Evolutionary conservation across 2,888 invertebrate genomes (phyloP).

Genomic region (Heliconius erato): DNA sequence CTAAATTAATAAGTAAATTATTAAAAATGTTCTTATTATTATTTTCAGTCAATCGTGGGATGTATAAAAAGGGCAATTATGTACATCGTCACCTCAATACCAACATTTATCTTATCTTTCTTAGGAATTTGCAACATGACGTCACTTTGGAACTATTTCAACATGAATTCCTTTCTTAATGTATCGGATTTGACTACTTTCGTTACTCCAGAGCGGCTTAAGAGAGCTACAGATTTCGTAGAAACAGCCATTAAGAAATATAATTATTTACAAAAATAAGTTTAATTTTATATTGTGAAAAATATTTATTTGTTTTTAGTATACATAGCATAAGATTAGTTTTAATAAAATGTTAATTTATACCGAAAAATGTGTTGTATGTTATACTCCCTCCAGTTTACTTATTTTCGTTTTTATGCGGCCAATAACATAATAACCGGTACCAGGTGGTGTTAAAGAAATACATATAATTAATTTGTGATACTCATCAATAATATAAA

Average conservation of each 20-base stretch:
- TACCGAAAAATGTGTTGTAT: background rate
- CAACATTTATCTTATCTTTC: slow-evolving; percentile 64
- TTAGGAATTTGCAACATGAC: slow-evolving; percentile 85
- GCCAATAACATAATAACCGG: too few species aligned
- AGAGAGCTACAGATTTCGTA: slow-evolving; percentile 80
- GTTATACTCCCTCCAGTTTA: too few species aligned
- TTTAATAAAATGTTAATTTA: slow-evolving; percentile 2
- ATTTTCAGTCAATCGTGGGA: slow-evolving; percentile 54
- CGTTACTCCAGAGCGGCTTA: slow-evolving; percentile 82
- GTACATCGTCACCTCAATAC: slow-evolving; percentile 55
- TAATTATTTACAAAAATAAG: slow-evolving; percentile 39
- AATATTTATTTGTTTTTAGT: background rate
- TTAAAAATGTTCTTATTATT: slow-evolving; percentile 7
- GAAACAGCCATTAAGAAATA: slow-evolving; percentile 84
- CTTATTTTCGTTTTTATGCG: too few species aligned
- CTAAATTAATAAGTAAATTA: too few species aligned
- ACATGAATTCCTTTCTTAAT: slow-evolving; percentile 65
- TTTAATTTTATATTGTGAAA: background rate
- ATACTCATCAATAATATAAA: too few species aligned
- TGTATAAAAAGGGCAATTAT: slow-evolving; percentile 52
- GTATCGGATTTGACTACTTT: slow-evolving; percentile 72
- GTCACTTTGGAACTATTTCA: slow-evolving; percentile 81
- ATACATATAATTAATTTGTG: too few species aligned
- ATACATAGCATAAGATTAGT: background rate
- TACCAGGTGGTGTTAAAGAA: too few species aligned